Conservation (phyloP, 2,888 invertebrate genomes). For the Teinopalpus imperialis region DNA sequence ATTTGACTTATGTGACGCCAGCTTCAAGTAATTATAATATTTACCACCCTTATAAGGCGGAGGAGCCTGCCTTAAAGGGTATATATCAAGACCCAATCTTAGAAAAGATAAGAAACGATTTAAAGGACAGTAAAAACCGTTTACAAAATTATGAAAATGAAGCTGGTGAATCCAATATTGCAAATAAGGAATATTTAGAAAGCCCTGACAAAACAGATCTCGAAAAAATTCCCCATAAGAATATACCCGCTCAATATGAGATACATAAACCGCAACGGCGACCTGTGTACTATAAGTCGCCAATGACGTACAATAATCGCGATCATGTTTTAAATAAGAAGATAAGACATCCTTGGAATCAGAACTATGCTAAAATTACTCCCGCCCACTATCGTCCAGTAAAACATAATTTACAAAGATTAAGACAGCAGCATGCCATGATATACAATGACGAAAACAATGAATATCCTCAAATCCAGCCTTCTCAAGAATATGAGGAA, state of each 20-base stretch:
- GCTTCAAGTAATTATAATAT: constrained; percentile 58
- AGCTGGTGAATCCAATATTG: constrained; percentile 55
- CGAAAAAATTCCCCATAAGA: constrained; percentile 59
- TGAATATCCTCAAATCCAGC: constrained; percentile 68
- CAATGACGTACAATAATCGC: constrained; percentile 42
- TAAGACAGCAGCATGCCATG: constrained; percentile 66
- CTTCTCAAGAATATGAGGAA: constrained; percentile 48
- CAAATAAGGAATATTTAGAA: constrained; percentile 63
- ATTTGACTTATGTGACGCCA: constrained; percentile 43
- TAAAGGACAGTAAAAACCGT: constrained; percentile 52
- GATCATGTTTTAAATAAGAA: constrained; percentile 60
- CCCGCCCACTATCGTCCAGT: constrained; percentile 69
- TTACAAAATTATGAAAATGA: constrained; percentile 61
- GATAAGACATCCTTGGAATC: constrained; percentile 69
- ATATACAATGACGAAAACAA: constrained; percentile 72
- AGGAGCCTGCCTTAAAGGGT: constrained; percentile 58
- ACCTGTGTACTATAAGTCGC: constrained; percentile 61
- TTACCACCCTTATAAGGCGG: constrained; percentile 69
- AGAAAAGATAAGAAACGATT: constrained; percentile 57
- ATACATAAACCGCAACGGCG: constrained; percentile 60
- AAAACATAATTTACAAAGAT: constrained; percentile 58
- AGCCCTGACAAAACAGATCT: constrained; percentile 57
- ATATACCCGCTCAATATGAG: constrained; percentile 60
- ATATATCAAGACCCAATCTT: constrained; percentile 65
- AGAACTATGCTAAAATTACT: constrained; percentile 64